phyloP scores from a whole-genome alignment of 2,113 vertebrate genomes.

The Toxotes jaculatrix region DNA sequence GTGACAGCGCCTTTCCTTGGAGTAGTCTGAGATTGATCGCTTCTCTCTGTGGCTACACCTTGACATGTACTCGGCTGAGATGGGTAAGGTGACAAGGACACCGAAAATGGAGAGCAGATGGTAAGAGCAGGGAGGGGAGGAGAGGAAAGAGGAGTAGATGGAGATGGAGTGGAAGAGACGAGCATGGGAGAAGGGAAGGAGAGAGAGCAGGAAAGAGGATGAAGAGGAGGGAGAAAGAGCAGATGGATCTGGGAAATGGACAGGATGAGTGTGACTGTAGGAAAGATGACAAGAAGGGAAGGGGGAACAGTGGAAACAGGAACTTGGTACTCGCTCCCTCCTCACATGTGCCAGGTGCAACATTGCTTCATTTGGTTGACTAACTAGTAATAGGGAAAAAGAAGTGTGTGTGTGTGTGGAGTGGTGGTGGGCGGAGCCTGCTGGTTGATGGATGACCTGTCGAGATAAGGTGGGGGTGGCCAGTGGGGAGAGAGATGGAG shows the following conservation, averaged over 20 bases:
- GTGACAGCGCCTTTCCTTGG: not conserved
- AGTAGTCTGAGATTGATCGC: constrained; percentile 2
- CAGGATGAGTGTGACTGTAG: not conserved
- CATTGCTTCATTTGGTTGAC: constrained; percentile 64
- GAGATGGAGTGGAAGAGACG: constrained; percentile 22
- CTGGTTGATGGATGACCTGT: constrained; percentile 72
- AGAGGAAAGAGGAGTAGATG: constrained; percentile 9
- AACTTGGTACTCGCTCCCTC: not conserved
- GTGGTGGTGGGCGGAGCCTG: constrained; percentile 16
- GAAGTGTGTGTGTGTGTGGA: constrained; percentile 29
- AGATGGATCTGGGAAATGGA: not conserved
- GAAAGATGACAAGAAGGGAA: not conserved
- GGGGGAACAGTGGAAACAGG: not conserved
- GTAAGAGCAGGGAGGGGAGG: constrained; percentile 36
- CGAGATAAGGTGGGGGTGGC: constrained; percentile 14
- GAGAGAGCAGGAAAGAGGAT: not conserved
- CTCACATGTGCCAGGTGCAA: constrained; percentile 56
- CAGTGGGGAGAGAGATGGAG: constrained; percentile 15
- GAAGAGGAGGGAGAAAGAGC: too few relatives aligned
- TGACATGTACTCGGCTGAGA: constrained; percentile 54
- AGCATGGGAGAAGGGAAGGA: not conserved
- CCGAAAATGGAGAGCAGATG: constrained; percentile 53
- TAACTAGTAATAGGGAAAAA: not conserved
- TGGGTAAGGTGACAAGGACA: constrained; percentile 46
- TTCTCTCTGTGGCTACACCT: constrained; percentile 34